Percentiles rank a stretch among this genome's conserved stretches.
These are phyloP conservation scores for Alsophila aescularia DNA, from an alignment of 2,888 invertebrate genomes.

Conservation along the genomic window DNA sequence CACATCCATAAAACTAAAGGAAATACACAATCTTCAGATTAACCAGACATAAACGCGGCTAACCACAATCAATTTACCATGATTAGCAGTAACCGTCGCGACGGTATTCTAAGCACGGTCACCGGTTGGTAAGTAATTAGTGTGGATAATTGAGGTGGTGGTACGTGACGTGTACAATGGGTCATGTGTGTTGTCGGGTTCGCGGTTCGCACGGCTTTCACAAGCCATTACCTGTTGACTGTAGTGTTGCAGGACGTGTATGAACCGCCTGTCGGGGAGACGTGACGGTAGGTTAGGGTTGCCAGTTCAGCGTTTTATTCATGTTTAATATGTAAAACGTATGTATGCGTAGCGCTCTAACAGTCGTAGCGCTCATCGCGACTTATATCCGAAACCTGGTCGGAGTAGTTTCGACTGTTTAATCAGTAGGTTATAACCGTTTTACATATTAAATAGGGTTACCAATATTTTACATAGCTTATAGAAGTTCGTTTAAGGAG, in stretches of 20 bases:
- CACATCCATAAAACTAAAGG: slow-evolving; percentile 21
- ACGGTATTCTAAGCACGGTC: slow-evolving; percentile 52
- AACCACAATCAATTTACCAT: slow-evolving; percentile 32
- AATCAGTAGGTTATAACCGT: too few relatives aligned
- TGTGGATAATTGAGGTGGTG: slow-evolving; percentile 63
- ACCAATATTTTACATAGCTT: slow-evolving; percentile 3
- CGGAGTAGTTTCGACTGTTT: too few relatives aligned
- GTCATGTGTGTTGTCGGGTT: slow-evolving; percentile 48
- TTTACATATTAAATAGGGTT: too few relatives aligned
- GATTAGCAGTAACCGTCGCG: slow-evolving; percentile 11
- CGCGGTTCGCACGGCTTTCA: slow-evolving; percentile 74
- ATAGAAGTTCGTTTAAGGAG: not conserved
- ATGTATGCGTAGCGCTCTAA: too few relatives aligned
- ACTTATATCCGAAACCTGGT: too few relatives aligned
- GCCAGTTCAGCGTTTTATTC: slow-evolving; percentile 12
- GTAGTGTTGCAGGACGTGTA: slow-evolving; percentile 60
- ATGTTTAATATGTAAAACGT: too few relatives aligned
- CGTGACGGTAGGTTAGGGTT: slow-evolving; percentile 44
- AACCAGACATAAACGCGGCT: slow-evolving; percentile 14
- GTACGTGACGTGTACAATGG: slow-evolving; percentile 68
- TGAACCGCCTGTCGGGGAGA: slow-evolving; percentile 40
- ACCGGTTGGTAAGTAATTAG: slow-evolving; percentile 56
- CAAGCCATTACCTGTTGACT: slow-evolving; percentile 64
- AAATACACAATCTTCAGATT: slow-evolving; percentile 19
- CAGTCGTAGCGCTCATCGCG: too few relatives aligned